Percentiles rank a stretch among this genome's conserved stretches.
Evolutionary conservation across 2,113 vertebrate species (phyloP).

Genomic region (Eretmochelys imbricata): DNA sequence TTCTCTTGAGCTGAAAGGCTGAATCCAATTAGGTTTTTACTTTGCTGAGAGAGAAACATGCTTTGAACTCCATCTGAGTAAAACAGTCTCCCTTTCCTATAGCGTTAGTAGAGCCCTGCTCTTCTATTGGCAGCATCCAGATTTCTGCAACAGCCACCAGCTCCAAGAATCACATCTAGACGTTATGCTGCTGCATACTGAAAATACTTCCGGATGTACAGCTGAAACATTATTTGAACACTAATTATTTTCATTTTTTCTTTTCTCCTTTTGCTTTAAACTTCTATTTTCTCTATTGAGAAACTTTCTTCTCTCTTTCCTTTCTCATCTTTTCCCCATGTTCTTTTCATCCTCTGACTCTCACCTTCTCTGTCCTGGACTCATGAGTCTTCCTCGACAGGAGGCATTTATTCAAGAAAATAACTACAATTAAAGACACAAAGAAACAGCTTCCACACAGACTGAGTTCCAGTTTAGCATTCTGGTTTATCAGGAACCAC

Average conservation of each 20-base stretch:
- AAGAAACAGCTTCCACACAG: not conserved
- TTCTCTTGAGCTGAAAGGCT: not conserved
- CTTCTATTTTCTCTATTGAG: not conserved
- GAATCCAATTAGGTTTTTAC: conserved; percentile 13
- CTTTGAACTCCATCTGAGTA: conserved; percentile 2
- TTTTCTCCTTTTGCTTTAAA: not conserved
- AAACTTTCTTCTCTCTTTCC: not conserved
- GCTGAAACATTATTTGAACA: not conserved
- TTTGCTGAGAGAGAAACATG: not conserved
- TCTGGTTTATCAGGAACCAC: not conserved
- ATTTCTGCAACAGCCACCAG: not conserved
- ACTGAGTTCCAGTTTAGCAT: not conserved
- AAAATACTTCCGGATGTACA: not conserved
- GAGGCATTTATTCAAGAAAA: not conserved
- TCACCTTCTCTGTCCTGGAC: not conserved
- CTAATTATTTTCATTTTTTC: not conserved
- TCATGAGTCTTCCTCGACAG: not conserved
- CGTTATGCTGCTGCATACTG: not conserved
- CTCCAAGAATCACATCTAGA: not conserved
- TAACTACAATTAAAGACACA: rapidly evolving
- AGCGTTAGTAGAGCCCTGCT: not conserved
- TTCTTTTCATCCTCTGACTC: not conserved
- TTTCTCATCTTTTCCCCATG: not conserved
- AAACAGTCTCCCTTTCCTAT: not conserved
- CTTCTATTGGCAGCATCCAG: not conserved